Evolutionary conservation across 2,797 vertebrate species (phyloP).

Genomic region (Tarsius wallacei): DNA sequence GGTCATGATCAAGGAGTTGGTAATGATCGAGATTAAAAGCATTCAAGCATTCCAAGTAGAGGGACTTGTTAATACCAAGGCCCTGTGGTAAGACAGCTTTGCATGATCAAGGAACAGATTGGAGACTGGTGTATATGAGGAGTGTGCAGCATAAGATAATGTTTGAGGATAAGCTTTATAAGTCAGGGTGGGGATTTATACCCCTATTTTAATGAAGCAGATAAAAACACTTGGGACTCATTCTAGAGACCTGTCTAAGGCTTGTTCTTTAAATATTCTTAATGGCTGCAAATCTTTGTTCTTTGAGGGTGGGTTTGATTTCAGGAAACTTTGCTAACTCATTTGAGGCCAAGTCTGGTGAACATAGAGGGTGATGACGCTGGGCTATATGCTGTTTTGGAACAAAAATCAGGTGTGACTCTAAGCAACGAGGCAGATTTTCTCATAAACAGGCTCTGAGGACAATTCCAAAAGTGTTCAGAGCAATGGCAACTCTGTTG

Average conservation of each 20-base stretch:
- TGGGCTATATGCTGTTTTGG: constrained; percentile 75
- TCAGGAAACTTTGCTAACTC: constrained; percentile 75
- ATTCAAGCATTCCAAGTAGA: background rate
- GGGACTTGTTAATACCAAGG: background rate
- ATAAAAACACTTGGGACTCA: constrained; percentile 25
- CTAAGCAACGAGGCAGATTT: constrained; percentile 76
- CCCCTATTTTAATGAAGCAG: constrained; percentile 20
- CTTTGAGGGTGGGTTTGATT: constrained; percentile 73
- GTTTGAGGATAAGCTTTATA: background rate
- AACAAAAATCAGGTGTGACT: constrained; percentile 81
- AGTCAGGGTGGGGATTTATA: background rate
- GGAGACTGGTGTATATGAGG: background rate
- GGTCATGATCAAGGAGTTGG: too few species aligned
- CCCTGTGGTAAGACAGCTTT: background rate
- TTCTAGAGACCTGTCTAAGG: background rate
- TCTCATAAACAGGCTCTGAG: constrained; percentile 78
- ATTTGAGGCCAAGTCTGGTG: constrained; percentile 33
- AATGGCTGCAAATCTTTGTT: constrained; percentile 61
- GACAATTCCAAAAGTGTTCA: constrained; percentile 80
- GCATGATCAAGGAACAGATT: background rate
- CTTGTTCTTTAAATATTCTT: constrained; percentile 44
- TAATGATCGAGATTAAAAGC: background rate
- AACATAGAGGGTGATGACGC: constrained; percentile 56
- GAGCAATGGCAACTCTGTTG: constrained; percentile 69
- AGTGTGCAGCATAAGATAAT: background rate